phyloP scores from a whole-genome alignment of 2,797 vertebrate genomes.

The Hylomyscus alleni region DNA sequence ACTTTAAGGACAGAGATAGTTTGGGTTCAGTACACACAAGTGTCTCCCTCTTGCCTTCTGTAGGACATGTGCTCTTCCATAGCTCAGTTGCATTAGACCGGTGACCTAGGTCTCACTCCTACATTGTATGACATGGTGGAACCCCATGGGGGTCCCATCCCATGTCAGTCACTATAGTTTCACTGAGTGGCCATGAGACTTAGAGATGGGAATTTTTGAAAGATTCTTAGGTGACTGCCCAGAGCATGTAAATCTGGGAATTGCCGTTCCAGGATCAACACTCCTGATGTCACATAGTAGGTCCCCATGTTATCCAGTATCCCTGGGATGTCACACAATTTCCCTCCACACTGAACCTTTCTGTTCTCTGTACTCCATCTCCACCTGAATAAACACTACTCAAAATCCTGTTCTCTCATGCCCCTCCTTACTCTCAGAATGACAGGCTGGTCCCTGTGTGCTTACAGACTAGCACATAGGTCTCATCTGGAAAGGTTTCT shows the following conservation, averaged over 20 bases:
- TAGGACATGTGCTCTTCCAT: not conserved
- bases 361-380: not conserved
- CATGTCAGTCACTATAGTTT: not conserved
- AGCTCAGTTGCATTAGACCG: not conserved
- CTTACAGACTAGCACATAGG: not conserved
- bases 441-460: not conserved
- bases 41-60: not conserved
- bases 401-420: not conserved
- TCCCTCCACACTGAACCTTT: not conserved
- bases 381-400: not conserved
- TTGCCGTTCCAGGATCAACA: too few species aligned
- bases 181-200: not conserved
- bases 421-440: not conserved
- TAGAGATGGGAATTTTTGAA: not conserved
- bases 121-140: not conserved
- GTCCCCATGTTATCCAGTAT: not conserved
- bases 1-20: not conserved
- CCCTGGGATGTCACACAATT: not conserved
- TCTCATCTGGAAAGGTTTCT: not conserved
- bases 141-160: not conserved
- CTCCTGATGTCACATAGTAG: not conserved
- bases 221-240: not conserved
- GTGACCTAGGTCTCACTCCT: not conserved
- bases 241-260: not conserved
- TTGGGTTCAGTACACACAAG: not conserved